Percentiles rank a stretch among this genome's conserved stretches.
Evolutionary conservation across 2,888 invertebrate species (phyloP).

Genomic region (Cerastis leucographa): DNA sequence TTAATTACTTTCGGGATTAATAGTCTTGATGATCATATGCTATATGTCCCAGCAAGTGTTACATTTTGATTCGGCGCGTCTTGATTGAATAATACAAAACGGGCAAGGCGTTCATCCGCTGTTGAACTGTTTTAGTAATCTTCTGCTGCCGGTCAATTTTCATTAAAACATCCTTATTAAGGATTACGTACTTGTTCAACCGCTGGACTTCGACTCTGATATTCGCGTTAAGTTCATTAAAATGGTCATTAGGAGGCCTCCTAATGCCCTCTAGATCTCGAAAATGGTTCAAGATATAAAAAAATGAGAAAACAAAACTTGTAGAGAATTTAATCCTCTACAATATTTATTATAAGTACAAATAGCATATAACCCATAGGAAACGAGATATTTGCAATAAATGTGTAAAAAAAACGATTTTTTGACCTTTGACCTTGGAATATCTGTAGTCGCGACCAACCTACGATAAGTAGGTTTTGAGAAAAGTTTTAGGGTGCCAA

Average conservation of each 20-base stretch:
- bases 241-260: not conserved
- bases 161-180: conserved; percentile 35
- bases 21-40: not conserved
- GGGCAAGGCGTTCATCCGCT: conserved; percentile 14
- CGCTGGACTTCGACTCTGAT: not conserved
- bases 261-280: too few species aligned
- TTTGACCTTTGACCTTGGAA: too few species aligned
- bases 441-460: too few species aligned
- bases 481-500: too few species aligned
- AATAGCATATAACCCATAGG: too few species aligned
- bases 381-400: too few species aligned
- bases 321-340: too few species aligned
- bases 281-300: too few species aligned
- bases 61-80: not conserved
- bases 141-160: conserved; percentile 26
- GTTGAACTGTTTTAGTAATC: conserved; percentile 21
- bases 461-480: too few species aligned
- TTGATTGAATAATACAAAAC: conserved; percentile 37
- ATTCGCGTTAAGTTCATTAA: not conserved
- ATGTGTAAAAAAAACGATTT: too few species aligned
- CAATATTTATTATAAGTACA: too few species aligned
- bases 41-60: not conserved
- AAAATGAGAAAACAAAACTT: too few species aligned
- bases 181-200: not conserved
- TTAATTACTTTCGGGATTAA: not conserved